phyloP scores from a whole-genome alignment of 2,113 vertebrate genomes.

The Gymnarchus niloticus region DNA sequence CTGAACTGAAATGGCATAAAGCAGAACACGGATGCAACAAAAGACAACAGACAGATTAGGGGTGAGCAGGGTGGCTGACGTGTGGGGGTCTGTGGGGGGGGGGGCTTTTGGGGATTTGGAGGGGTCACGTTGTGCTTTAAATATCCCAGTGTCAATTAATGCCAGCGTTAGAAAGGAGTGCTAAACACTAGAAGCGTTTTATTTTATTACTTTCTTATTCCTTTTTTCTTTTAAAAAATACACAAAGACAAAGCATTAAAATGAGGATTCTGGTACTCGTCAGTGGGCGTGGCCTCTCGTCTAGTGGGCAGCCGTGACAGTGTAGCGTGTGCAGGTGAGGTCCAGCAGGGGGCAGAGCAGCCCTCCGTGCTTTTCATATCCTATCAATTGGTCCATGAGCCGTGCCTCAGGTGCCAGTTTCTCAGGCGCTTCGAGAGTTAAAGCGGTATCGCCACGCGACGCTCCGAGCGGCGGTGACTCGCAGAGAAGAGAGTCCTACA shows the following conservation, averaged over 20 bases:
- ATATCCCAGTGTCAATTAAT: slow-evolving; percentile 44
- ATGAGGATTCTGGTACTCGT: slow-evolving; percentile 32
- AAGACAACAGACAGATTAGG: slow-evolving; percentile 41
- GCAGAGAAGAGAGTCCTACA: not conserved
- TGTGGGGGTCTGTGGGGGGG: not conserved
- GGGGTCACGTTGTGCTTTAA: slow-evolving; percentile 53
- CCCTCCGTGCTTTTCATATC: not conserved
- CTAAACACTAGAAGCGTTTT: slow-evolving; percentile 60
- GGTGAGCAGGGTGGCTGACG: slow-evolving; percentile 24
- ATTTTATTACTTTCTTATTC: slow-evolving; percentile 18
- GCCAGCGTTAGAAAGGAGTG: slow-evolving; percentile 44
- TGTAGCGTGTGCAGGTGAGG: not conserved
- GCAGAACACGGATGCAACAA: slow-evolving; percentile 62
- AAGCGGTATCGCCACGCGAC: not conserved
- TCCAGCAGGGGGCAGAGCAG: not conserved
- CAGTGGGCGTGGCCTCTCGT: slow-evolving; percentile 25
- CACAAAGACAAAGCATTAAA: slow-evolving; percentile 37
- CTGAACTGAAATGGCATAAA: slow-evolving; percentile 62
- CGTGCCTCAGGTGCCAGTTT: not conserved
- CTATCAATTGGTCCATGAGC: not conserved
- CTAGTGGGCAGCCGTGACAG: slow-evolving; percentile 21
- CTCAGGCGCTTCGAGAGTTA: not conserved
- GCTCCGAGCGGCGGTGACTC: not conserved
- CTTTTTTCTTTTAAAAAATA: slow-evolving; percentile 48
- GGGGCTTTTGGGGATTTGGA: slow-evolving; percentile 10